Evolutionary conservation across 2,888 invertebrate species (phyloP).

Genomic region (Balanococcus diminutus): DNA sequence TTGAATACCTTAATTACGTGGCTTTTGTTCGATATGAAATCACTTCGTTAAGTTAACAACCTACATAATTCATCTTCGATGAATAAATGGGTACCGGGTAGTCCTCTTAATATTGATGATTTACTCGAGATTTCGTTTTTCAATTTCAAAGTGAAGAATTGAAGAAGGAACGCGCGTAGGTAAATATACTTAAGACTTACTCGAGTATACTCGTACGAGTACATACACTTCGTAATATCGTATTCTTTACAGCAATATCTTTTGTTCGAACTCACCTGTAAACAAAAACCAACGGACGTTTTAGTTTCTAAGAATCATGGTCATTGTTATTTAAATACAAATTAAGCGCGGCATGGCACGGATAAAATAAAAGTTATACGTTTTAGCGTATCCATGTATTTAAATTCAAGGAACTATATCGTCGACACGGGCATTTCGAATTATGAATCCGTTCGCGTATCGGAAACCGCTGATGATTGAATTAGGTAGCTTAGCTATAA

Average conservation of each 20-base stretch:
- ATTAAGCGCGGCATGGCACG: not conserved
- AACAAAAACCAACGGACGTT: not conserved
- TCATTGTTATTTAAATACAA: not conserved
- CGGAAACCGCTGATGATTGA: not conserved
- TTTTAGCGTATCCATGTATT: not conserved
- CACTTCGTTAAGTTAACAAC: not conserved
- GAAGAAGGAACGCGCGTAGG: not conserved
- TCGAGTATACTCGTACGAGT: too few species aligned
- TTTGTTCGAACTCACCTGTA: not conserved
- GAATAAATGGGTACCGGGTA: not conserved
- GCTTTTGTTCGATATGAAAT: not conserved
- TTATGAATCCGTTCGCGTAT: not conserved
- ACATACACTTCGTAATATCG: not conserved
- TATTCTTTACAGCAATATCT: not conserved
- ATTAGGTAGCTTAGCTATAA: not conserved
- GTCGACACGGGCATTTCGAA: not conserved
- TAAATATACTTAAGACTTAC: not conserved
- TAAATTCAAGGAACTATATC: constrained; percentile 1
- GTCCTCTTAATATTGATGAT: not conserved
- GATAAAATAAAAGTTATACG: not conserved
- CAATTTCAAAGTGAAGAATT: not conserved
- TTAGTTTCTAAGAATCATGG: not conserved
- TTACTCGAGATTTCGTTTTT: not conserved
- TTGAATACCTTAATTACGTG: constrained; percentile 10
- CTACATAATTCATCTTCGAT: not conserved